Base-by-base conservation (phyloP, 2,888 invertebrate genomes). In the Pristionchus entomophagus region DNA sequence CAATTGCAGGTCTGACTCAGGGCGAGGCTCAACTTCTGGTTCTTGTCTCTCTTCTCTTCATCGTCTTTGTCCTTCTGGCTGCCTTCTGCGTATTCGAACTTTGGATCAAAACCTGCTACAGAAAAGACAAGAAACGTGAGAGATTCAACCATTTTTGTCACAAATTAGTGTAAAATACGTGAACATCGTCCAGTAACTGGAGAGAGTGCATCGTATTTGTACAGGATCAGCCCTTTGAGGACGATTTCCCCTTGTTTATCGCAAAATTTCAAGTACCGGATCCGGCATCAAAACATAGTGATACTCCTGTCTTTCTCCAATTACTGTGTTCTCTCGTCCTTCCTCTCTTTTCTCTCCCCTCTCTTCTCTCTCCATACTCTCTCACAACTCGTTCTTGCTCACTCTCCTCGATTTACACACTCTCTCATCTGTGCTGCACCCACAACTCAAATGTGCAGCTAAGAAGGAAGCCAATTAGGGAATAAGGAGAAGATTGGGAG, bases 61-160 rank as follows among this genome's bases (percentile, higher is more conserved):
- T 62, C 14, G 83, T 84, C 29, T 65, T 84, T 32, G 22, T 84
- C 12, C 83, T 84, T n/a, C 65, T 84, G 4, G 83, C 49, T 22
- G 62, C 83, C n/a, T 84, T 84, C 83, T 84, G 62, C 83, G 83
- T 84, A 35, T 84, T 84, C 83, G 83, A 84, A 65, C 45, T 84
- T 32, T 65, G 62, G 62, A 32, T 84, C 32, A 62, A 65, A 49
- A 35, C 49, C 22, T 84, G 83, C 82, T 59, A 59, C 82, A 82
- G 82, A 82, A 56, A 56, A 38, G 82, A 82, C 29, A 82, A 82
- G 82, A 59, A 82, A 45, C 59, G 82, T 53, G 10, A 22, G 82
- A 17, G 26, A n/a, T 73, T 41, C 1, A 6, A 8, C 22, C 56
- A 17, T 10, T 56, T 14, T 22, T 56, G 5, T 5, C 56, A 56